Percentiles rank a stretch among this genome's conserved stretches.
Evolutionary conservation across 2,888 invertebrate species (phyloP).

Genomic region (Sepiola atlantica): DNA sequence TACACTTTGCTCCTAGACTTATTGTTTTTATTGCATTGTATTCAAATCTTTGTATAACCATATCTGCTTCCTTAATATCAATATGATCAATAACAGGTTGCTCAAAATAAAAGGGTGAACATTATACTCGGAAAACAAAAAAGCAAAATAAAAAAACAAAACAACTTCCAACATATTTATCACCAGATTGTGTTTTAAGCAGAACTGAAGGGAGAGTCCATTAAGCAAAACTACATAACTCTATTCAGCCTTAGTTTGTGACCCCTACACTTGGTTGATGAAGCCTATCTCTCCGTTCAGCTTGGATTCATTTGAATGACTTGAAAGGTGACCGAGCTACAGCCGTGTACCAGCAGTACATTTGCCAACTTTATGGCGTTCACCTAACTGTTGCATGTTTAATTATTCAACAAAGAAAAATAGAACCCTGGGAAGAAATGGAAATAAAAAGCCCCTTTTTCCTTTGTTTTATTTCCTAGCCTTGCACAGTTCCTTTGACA

Average conservation of each 20-base stretch:
- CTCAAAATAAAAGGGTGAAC: no score
- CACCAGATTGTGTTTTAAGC: background rate
- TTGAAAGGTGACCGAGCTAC: background rate
- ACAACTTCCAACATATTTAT: background rate
- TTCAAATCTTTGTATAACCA: no score
- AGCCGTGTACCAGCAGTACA: background rate
- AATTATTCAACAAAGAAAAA: background rate
- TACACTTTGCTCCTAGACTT: no score
- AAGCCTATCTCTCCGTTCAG: background rate
- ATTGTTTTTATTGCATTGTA: no score
- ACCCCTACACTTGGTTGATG: background rate
- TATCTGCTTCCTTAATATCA: no score
- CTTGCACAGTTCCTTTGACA: background rate
- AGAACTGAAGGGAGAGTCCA: background rate
- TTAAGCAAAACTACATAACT: background rate
- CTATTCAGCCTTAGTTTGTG: background rate
- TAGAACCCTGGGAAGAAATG: background rate
- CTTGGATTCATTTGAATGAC: background rate
- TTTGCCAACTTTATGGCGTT: background rate
- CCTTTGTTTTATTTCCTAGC: background rate
- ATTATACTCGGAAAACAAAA: background rate
- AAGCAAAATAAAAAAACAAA: background rate
- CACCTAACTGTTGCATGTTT: background rate
- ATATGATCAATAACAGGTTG: no score
- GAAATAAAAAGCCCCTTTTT: background rate